Conservation (phyloP, 2,113 vertebrate species). For the Festucalex cinctus region DNA sequence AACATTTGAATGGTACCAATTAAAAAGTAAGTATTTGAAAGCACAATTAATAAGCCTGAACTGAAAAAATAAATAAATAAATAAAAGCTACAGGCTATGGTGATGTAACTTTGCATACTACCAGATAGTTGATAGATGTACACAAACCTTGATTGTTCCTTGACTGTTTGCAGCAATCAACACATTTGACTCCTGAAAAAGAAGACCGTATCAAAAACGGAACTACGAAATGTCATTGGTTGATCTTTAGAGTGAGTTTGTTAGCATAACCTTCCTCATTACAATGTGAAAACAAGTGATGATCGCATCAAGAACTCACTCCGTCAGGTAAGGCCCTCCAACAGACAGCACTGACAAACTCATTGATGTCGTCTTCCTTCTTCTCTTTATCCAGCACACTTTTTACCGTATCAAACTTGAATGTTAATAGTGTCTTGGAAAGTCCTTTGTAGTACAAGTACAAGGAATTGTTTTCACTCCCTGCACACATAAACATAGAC, state of each 20-base stretch:
- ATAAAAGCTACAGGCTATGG: background rate
- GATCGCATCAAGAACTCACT: conserved; percentile 72
- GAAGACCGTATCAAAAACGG: conserved; percentile 15
- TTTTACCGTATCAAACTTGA: conserved; percentile 98
- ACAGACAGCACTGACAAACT: conserved; percentile 98
- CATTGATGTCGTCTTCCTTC: conserved; percentile 97
- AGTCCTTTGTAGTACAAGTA: conserved; percentile 99
- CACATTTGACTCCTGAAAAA: conserved; percentile 93
- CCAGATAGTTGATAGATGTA: background rate
- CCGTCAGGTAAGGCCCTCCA: conserved; percentile 95
- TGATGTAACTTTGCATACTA: background rate
- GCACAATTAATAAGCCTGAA: background rate
- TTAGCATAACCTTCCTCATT: background rate
- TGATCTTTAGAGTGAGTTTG: background rate
- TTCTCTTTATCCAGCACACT: conserved; percentile 97
- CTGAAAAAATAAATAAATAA: background rate
- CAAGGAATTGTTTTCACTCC: conserved; percentile 98
- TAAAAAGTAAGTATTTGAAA: background rate
- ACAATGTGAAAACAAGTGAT: background rate
- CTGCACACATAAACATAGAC: conserved; percentile 48
- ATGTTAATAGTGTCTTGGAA: conserved; percentile 96
- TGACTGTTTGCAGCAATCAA: conserved; percentile 99
- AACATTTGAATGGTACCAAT: background rate
- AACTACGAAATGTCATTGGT: background rate
- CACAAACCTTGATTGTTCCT: conserved; percentile 98